These are phyloP conservation scores for Circaetus gallicus DNA, from an alignment of 2,113 vertebrate genomes.

Conservation along the genomic window DNA sequence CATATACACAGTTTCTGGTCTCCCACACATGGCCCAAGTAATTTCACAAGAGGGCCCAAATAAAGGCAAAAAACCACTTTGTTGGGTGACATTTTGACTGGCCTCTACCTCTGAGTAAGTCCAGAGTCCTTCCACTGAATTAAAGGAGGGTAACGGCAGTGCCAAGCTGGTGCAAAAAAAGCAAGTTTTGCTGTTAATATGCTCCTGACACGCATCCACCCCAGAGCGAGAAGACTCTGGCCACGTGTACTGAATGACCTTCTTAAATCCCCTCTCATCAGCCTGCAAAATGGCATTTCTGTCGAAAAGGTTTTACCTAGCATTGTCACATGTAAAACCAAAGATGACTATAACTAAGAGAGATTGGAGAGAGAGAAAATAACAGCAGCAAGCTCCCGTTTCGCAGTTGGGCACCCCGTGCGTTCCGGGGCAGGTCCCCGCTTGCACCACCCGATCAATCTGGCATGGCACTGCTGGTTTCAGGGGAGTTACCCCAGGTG, in stretches of 20 bases:
- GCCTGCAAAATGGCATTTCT: conserved; percentile 30
- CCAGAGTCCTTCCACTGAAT: background rate
- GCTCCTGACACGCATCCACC: background rate
- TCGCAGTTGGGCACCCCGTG: rapidly evolving
- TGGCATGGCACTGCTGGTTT: background rate
- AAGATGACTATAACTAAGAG: conserved; percentile 15
- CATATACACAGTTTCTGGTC: background rate
- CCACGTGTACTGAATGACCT: background rate
- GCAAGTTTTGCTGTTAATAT: background rate
- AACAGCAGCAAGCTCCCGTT: background rate
- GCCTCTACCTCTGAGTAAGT: background rate
- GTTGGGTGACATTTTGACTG: background rate
- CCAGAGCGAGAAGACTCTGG: background rate
- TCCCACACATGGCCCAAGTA: background rate
- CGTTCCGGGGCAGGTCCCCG: background rate
- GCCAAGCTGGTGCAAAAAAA: background rate
- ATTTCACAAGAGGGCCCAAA: background rate
- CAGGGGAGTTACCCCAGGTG: background rate
- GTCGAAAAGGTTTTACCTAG: conserved; percentile 27
- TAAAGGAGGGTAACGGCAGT: background rate
- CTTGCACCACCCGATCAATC: rapidly evolving
- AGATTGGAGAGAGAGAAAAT: background rate
- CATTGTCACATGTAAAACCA: background rate
- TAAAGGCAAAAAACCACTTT: background rate
- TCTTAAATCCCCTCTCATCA: conserved; percentile 41